These are phyloP conservation scores for Troides aeacus DNA, from an alignment of 2,888 invertebrate genomes.

Conservation along the genomic window DNA sequence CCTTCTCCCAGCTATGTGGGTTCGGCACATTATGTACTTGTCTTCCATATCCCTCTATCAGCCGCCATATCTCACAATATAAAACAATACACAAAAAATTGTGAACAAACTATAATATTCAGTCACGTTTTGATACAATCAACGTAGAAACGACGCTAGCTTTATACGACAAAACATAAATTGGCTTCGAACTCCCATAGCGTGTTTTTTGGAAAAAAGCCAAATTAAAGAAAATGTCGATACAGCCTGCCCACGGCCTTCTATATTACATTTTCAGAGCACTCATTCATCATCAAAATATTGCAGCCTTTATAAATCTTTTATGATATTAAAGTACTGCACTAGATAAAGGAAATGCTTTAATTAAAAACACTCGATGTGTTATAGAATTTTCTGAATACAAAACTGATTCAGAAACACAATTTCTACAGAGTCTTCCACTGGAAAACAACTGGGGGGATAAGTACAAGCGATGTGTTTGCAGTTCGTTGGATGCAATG, in stretches of 20 bases:
- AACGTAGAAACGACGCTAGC: neutral
- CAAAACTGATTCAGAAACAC: neutral
- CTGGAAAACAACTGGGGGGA: neutral
- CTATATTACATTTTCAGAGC: neutral
- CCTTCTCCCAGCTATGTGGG: no score
- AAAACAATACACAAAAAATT: neutral
- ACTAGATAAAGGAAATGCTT: no score
- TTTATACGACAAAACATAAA: neutral
- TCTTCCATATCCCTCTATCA: no score
- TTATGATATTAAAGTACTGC: neutral
- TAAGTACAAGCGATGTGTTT: constrained; percentile 9
- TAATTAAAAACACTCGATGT: no score
- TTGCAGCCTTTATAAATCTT: neutral
- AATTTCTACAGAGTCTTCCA: neutral
- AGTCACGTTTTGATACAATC: neutral
- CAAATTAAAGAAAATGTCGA: neutral
- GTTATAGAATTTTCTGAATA: neutral
- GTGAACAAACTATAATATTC: neutral
- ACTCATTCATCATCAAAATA: neutral
- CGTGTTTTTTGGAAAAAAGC: neutral
- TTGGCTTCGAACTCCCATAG: neutral
- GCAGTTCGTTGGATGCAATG: constrained; percentile 16
- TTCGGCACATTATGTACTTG: no score
- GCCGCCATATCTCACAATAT: no score
- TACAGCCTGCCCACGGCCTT: neutral